Base-by-base conservation (phyloP, 2,113 vertebrate species). In the Otocyon megalotis region DNA sequence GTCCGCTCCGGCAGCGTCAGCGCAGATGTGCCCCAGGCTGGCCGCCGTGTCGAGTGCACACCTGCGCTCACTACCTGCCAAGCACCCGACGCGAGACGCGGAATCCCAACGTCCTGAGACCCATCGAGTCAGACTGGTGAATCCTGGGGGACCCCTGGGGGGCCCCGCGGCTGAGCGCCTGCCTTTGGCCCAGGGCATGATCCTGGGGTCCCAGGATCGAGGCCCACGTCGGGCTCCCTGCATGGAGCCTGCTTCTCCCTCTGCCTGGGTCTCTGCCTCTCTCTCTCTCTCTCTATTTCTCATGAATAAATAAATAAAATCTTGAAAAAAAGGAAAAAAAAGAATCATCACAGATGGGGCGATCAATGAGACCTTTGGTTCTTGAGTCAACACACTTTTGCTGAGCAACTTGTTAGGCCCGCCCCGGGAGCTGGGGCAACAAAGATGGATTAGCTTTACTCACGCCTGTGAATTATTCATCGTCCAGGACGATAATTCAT, bases 401-500 rank as follows among this genome's bases (percentile, higher is more conserved):
- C 63, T 76, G 43, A 93, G 26, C 53, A 88, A 71, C 56, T 80
- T 93, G 16, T 90, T 88, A 91, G 93, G 17, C n/a, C 67, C 72
- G 43, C 54, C 24, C 9, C 85, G 83, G 62, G 79, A 89, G 82
- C 48, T 48, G 28, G 53, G 56, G 50, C 79, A 89, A 48, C 37
- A 96, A 79, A 96, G 88, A 88, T 37, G 67, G 60, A 84, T 92
- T 69, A 83, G 22, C 30, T 96, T 72, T 89, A 71, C 26, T 80
- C 63, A 76, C 0, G 17, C n/a, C 50, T 90, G 87, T 90, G 90
- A 93, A 96, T 96, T 88, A 94, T 87, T 95, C 62, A 77, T 74
- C 32, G 35, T 32, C 50, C 83, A 20, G 50, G 72, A 89, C 72
- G 84, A 35, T 56, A 87, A 76, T 83, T 83, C 74, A 56, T n/a